phyloP scores from a whole-genome alignment of 2,797 vertebrate species.

The Pantherophis vulpinus region DNA sequence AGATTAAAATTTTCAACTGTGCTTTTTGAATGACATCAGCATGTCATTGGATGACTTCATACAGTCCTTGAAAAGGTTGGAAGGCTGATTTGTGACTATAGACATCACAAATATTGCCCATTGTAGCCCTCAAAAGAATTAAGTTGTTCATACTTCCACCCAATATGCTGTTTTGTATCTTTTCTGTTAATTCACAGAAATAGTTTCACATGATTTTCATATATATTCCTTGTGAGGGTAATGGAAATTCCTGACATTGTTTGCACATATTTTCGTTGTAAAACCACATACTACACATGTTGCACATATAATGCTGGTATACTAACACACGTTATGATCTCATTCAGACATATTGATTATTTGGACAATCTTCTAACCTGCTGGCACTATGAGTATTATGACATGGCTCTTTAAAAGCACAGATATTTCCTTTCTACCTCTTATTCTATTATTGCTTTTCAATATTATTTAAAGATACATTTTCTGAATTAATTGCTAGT shows the following conservation, averaged over 20 bases:
- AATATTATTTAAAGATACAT: neutral
- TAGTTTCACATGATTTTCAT: neutral
- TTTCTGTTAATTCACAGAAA: neutral
- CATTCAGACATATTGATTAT: neutral
- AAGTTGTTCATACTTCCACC: too few species aligned
- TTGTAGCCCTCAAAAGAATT: neutral
- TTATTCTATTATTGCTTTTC: neutral
- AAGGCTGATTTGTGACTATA: neutral
- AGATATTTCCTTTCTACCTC: neutral
- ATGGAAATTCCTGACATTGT: neutral
- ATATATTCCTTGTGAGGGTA: neutral
- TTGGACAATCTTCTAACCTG: neutral
- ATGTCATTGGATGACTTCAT: neutral
- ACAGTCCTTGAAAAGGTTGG: neutral
- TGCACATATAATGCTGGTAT: neutral
- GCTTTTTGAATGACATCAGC: neutral
- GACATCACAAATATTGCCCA: neutral
- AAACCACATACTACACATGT: neutral
- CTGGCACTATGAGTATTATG: neutral
- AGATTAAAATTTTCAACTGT: neutral
- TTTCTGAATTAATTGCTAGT: neutral
- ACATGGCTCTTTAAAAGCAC: neutral
- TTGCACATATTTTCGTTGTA: neutral
- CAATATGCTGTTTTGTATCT: neutral
- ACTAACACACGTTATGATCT: neutral